A percentile compares a stretch with the other conserved stretches of the same genome.
These are phyloP conservation scores for Hozukius guyotensis DNA, from an alignment of 2,797 vertebrate species.

Conservation along the genomic window DNA sequence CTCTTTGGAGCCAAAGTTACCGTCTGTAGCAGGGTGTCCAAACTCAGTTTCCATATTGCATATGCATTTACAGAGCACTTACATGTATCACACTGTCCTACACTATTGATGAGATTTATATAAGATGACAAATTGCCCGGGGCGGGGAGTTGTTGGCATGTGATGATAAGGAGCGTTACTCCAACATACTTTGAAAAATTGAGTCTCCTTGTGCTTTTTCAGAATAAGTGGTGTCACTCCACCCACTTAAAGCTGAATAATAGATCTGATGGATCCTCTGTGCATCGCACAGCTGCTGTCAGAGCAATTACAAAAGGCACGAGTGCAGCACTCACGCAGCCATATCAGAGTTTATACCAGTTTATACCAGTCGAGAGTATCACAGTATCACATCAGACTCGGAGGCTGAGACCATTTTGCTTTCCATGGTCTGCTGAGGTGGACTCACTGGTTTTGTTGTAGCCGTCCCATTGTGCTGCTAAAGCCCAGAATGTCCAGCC, in stretches of 20 bases:
- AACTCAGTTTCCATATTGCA: neutral
- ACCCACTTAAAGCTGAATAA: constrained; percentile 68
- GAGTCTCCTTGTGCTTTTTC: constrained; percentile 51
- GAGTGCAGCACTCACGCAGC: constrained; percentile 21
- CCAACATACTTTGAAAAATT: constrained; percentile 49
- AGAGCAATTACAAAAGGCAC: constrained; percentile 53
- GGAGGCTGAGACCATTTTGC: neutral
- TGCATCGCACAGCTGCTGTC: constrained; percentile 45
- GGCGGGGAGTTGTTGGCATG: constrained; percentile 21
- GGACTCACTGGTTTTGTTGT: neutral
- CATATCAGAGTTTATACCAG: constrained; percentile 14
- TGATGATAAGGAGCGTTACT: constrained; percentile 28
- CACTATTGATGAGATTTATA: constrained; percentile 20
- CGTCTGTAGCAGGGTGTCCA: neutral
- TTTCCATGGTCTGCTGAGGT: constrained; percentile 1
- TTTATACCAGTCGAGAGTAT: constrained; percentile 6
- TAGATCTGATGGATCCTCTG: constrained; percentile 60
- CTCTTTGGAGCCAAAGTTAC: neutral
- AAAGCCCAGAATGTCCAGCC: neutral
- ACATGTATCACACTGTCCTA: neutral
- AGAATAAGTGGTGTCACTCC: constrained; percentile 63
- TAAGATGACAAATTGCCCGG: constrained; percentile 39
- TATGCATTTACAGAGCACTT: constrained; percentile 6
- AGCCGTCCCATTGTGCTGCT: neutral
- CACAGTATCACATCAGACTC: neutral